A percentile compares a stretch with the other conserved stretches of the same genome.
These are phyloP conservation scores for Epinephelus cyanopodus DNA, from an alignment of 2,113 vertebrate species.

Conservation along the genomic window DNA sequence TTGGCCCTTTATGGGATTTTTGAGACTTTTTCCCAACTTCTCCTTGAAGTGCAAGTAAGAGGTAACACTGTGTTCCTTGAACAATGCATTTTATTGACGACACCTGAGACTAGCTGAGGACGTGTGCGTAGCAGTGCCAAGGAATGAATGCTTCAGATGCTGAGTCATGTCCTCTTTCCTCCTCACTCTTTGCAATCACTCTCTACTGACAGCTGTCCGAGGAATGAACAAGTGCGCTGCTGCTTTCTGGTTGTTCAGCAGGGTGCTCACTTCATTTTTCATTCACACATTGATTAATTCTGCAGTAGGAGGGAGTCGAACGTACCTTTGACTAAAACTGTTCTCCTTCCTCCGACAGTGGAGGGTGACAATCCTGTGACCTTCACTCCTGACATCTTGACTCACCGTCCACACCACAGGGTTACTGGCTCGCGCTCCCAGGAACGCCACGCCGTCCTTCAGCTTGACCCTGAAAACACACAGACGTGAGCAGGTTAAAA, in stretches of 20 bases:
- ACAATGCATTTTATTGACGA: slow-evolving; percentile 1
- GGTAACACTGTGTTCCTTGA: background rate
- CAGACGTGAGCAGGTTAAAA: slow-evolving; percentile 7
- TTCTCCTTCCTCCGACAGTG: slow-evolving; percentile 88
- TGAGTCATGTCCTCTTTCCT: slow-evolving; percentile 47
- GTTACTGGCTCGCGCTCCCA: slow-evolving; percentile 88
- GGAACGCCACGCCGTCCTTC: slow-evolving; percentile 90
- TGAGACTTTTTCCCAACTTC: background rate
- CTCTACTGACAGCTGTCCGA: slow-evolving; percentile 48
- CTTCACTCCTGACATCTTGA: slow-evolving; percentile 84
- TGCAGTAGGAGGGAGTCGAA: slow-evolving; percentile 4
- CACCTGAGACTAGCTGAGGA: slow-evolving; percentile 2
- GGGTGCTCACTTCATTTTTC: slow-evolving; percentile 45
- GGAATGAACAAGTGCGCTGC: slow-evolving; percentile 36
- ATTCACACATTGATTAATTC: slow-evolving; percentile 31
- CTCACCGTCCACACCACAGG: slow-evolving; percentile 90
- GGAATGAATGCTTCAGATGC: slow-evolving; percentile 33
- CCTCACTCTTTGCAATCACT: slow-evolving; percentile 39
- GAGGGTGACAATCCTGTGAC: slow-evolving; percentile 88
- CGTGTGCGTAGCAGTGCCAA: slow-evolving; percentile 21
- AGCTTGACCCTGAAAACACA: slow-evolving; percentile 88
- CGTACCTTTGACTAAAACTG: slow-evolving; percentile 84
- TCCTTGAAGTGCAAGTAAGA: background rate
- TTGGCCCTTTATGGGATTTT: background rate
- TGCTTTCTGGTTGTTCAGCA: slow-evolving; percentile 46